Base-by-base conservation (phyloP, 2,113 vertebrate species). In the Danio rerio region DNA sequence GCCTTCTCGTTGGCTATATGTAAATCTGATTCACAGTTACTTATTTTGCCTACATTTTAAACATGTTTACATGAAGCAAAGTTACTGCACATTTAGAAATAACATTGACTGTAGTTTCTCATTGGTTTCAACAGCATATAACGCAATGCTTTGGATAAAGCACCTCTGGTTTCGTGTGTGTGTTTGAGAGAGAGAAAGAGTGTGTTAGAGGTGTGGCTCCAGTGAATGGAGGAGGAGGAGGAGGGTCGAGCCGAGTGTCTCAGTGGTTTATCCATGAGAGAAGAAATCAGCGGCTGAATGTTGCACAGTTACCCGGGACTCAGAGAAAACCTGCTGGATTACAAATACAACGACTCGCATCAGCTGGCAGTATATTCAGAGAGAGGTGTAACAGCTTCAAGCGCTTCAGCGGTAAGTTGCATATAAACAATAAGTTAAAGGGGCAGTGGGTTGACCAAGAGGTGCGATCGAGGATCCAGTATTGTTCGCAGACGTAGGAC, bases 121-220 rank as follows among this genome's bases (percentile, higher is more conserved):
- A 12, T n/a, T 47, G 43, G 42, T 47, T 47, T 11, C 65, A 18
- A 18, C 18, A 6, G 62, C 15, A 65, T 65, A 65, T 42, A 65
- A 65, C 62, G 9, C 62, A 68, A 16, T 11, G 6, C 42, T 43
- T 43, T 3, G 65, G 9, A 18, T 69, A 47, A 69, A 72, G 15
- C 18, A 40, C 59, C 45, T 78, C 59, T n/a, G 5, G 75, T 63
- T 40, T 52, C 8, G 8, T 10, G 56, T 31, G 18, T 49, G 43
- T 68, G 65, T 68, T 9, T n/a, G 55, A 9, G 55, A 4, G n/a
- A n/a, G 55, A 5, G 56, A 18, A n/a, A n/a, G 55, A 9, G 16
- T 49, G 66, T 50, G 43, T 75, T 59, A 79, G 76, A 79, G 76
- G 76, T 79, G 76, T 79, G 76, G 76, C 76, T 66, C 76, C 49